These are phyloP conservation scores for Philonicus albiceps DNA, from an alignment of 2,888 invertebrate genomes.

Conservation along the genomic window DNA sequence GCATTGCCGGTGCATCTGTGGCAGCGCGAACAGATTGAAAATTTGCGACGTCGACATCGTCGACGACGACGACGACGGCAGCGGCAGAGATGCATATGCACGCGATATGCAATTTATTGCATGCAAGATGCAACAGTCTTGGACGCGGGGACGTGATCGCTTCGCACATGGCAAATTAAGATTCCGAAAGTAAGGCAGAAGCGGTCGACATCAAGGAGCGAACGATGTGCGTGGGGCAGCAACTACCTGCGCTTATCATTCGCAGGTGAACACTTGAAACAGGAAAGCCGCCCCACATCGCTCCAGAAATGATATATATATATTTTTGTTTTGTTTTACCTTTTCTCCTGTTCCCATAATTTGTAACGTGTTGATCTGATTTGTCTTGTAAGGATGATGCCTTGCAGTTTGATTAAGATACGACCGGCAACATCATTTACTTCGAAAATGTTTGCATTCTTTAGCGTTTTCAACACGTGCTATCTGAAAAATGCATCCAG, in stretches of 20 bases:
- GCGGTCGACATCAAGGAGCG: conserved; percentile 30
- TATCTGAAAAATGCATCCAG: background rate
- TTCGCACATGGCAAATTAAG: conserved; percentile 39
- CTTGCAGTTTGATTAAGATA: conserved; percentile 27
- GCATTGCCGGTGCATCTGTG: background rate
- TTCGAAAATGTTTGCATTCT: conserved; percentile 8
- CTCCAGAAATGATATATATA: background rate
- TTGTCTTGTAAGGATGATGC: conserved; percentile 12
- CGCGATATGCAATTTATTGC: conserved; percentile 41
- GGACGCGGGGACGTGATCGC: conserved; percentile 26
- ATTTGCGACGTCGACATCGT: background rate
- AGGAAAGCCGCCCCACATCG: background rate
- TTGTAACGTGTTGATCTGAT: conserved; percentile 38
- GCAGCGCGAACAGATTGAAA: conserved; percentile 6
- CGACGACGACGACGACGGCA: background rate
- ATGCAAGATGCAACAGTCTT: background rate
- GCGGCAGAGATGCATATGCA: conserved; percentile 27
- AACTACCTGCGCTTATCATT: conserved; percentile 37
- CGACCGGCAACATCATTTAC: background rate
- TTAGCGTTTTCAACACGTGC: background rate
- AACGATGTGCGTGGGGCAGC: conserved; percentile 37
- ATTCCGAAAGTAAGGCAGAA: conserved; percentile 37
- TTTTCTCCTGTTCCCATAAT: conserved; percentile 20
- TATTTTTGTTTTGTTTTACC: background rate
- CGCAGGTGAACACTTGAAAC: conserved; percentile 19